Evolutionary conservation across 2,888 invertebrate genomes (phyloP), one percentile per base, ranked within the genome.

Genomic region (Euproctis similis): DNA sequence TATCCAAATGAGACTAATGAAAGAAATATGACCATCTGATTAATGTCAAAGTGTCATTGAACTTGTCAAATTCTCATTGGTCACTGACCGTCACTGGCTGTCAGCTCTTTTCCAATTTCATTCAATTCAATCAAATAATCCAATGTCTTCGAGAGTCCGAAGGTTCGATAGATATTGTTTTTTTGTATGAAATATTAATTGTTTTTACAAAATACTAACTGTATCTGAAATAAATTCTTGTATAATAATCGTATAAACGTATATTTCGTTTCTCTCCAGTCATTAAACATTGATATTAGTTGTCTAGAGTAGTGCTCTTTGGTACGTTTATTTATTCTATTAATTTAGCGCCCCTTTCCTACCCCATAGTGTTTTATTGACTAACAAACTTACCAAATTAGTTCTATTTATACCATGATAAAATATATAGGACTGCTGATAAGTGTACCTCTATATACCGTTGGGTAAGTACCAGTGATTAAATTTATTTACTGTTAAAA

Each of bases 381-480:
- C 11, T 36, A 34, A 26, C 23, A 28, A 34, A 3, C 21, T 39
- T 39, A 24, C 27, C 24, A 30, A 30, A 28, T 39, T 34, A 8
- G 3, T 23, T 13, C 30, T 30, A 11, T 23, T 24, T 34, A 34
- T 39, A 59, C 37, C 43, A 70, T 69, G 69, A 34, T 66, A 42
- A 53, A 66, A 27, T 36, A 58, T 16, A 28, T 39, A 37, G 69
- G 71, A 51, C 42, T 74, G 18, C 34, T 65, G 29, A 53, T 74
- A 41, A 62, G 63, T 43, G 54, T 71, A 46, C 65, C 62, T 43
- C 33, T 75, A 7, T 76, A 78, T 34, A 42, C 42, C 1, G 19
- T 46, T 40, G 63, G 48, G 78, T 78, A 66, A 77, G 78, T 73
- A 8, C 21, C 16, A 11, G 17, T n/a, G 6, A 12, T 8, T n/a